Percentiles rank a stretch among this genome's conserved stretches.
Conservation (phyloP, 2,888 invertebrate species). For the Yponomeuta plumbellus region DNA sequence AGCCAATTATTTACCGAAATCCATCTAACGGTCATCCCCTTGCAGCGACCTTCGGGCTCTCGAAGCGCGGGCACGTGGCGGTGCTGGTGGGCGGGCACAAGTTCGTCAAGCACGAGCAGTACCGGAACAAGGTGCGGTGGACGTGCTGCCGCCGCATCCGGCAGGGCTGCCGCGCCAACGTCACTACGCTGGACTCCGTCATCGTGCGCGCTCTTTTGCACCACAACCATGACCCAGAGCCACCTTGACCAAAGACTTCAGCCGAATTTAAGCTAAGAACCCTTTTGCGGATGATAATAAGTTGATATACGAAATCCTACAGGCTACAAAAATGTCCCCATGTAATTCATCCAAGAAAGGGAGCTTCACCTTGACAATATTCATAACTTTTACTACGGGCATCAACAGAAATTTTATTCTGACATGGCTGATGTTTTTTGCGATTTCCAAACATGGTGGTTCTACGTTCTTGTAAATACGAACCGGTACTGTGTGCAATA, state of each 20-base stretch:
- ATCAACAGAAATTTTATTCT: too few relatives aligned
- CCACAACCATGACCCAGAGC: slow-evolving; percentile 44
- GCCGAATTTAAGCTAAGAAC: not conserved
- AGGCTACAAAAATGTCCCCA: too few relatives aligned
- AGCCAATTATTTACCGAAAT: too few relatives aligned
- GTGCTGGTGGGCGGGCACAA: slow-evolving; percentile 52
- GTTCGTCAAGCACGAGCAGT: slow-evolving; percentile 64
- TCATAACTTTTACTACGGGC: too few relatives aligned
- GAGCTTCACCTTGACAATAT: too few relatives aligned
- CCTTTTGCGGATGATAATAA: too few relatives aligned
- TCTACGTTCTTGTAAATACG: too few relatives aligned
- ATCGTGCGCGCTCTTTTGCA: slow-evolving; percentile 51
- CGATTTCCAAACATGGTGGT: too few relatives aligned
- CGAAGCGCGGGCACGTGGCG: slow-evolving; percentile 55
- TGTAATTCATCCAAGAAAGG: too few relatives aligned
- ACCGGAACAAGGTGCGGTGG: slow-evolving; percentile 60
- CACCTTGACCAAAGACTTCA: not conserved
- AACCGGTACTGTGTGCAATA: slow-evolving; percentile 57
- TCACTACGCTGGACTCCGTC: slow-evolving; percentile 39
- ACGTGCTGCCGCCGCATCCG: slow-evolving; percentile 57
- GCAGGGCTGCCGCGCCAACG: slow-evolving; percentile 53
- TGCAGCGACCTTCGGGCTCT: slow-evolving; percentile 58
- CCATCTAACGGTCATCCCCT: slow-evolving; percentile 22
- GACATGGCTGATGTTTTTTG: too few relatives aligned
- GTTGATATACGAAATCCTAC: too few relatives aligned